Evolutionary conservation across 2,797 vertebrate species (phyloP).

Genomic region (Scomberomorus guttatus): DNA sequence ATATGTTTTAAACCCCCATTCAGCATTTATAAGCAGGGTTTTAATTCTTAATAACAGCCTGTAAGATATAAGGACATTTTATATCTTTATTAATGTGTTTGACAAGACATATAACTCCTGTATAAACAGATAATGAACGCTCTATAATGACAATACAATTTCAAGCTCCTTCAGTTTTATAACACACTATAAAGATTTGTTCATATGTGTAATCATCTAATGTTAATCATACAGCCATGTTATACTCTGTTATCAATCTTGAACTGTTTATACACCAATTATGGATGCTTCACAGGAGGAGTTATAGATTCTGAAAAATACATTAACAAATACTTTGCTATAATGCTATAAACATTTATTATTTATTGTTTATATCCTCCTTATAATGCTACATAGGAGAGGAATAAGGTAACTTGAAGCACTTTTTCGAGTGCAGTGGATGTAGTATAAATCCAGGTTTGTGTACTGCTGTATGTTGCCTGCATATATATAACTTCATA

Average conservation of each 20-base stretch:
- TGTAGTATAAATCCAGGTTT: background rate
- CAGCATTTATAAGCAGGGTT: background rate
- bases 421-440: background rate
- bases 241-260: too few species aligned
- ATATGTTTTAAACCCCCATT: background rate
- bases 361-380: background rate
- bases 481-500: conserved; percentile 4
- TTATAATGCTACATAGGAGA: background rate
- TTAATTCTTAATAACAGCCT: background rate
- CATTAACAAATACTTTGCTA: too few species aligned
- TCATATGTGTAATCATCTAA: too few species aligned
- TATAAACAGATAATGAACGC: background rate
- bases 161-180: background rate
- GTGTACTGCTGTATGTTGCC: background rate
- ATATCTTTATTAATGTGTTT: too few species aligned
- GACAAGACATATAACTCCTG: too few species aligned
- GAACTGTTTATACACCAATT: too few species aligned
- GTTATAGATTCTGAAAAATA: too few species aligned
- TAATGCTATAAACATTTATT: background rate
- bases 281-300: too few species aligned
- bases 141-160: background rate
- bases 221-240: too few species aligned
- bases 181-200: too few species aligned
- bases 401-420: too few species aligned
- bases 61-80: too few species aligned